Evolutionary conservation across 2,888 invertebrate species (phyloP), one percentile per base, ranked within the genome.

Genomic region (Noctua janthina): DNA sequence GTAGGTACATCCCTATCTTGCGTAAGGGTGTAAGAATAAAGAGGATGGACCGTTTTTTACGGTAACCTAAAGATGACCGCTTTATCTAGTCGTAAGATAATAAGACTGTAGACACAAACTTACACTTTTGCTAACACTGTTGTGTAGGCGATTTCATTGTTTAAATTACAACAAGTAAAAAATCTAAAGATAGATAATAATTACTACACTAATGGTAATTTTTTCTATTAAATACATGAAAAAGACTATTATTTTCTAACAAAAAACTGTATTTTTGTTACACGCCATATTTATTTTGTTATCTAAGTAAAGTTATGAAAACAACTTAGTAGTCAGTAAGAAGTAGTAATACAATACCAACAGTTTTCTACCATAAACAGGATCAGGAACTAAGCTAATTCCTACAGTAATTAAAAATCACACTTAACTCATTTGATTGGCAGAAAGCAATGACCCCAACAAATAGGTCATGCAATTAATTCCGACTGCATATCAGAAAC

Each of bases 391-490:
- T 23, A 29, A 20, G 2, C 29, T 6, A 39, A 76, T 76, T 35
- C 56, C 46, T 62, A n/a, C 11, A 59, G 11, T 35, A 46, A 76
- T 59, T 66, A 43, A 71, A 49, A 39, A 29, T 35, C 13, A 11
- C 23, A 66, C 10, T 46, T 51, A 67, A 11, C 35, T 54, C 72
- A 62, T 13, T n/a, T n/a, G 59, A 71, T 81, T 74, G 49, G 11
- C 72, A 54, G 43, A 75, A 78, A 69, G 74, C 82, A 83, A 81
- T 74, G 89, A 84, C 86, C 85, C 70, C 74, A 39, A n/a, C 72
- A 85, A 68, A 87, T 89, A 72, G 89, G 89, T 83, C 87, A 80
- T 59, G 76, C 66, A 75, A 81, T 87, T 86, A 84, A 88, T 87
- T 69, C 67, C 46, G 66, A 68, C 59, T 81, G 89, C 82, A 85